Base-by-base conservation (phyloP, 1,140 invertebrate genomes). In the Cotesia chilonis region DNA sequence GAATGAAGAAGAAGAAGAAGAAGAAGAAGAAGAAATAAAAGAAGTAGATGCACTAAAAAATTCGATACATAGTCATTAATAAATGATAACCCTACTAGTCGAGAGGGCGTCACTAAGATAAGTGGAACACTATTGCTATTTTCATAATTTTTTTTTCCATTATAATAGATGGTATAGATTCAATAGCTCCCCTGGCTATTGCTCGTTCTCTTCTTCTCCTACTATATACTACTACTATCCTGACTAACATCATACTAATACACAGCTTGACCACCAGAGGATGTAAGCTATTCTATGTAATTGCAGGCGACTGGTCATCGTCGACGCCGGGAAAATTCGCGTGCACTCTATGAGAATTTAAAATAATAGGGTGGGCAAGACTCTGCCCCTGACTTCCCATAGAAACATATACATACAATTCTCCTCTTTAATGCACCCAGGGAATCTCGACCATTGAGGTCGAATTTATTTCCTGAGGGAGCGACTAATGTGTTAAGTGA, bases 211-310 rank as follows among this genome's bases (percentile, higher is more conserved):
- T 28, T 1, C 28, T 28, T 28, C 28, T 28, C 28, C 28, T 28
- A 28, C 28, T 2, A 28, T 28, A 28, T 28, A 28, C 28, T 28
- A 28, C 28, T 28, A 28, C 28, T 68, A 63, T 73, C 47, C 55
- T 57, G 14, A 63, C 67, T 67, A 72, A 66, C 72, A 41, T 55
- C 55, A 47, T 5, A 63, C 67, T 67, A 72, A 66, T 75, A 41
- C 55, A 51, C 54, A 17, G 63, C 54, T 71, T 74, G 55, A 64
- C 63, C 55, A 63, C 68, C 51, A 67, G 67, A 72, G 74, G 74
- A 75, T 75, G 74, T 75, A 35, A 73, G 71, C 74, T 72, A 75
- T 75, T 75, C 74, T 54, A 55, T 63, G 71, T 73, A 75, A 75
- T 75, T 75, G 68, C 74, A 75, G 61, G 4, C 28, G 61, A 71